These are phyloP conservation scores for Thoracochromis brauschi DNA, from an alignment of 2,113 vertebrate genomes.

Conservation along the genomic window DNA sequence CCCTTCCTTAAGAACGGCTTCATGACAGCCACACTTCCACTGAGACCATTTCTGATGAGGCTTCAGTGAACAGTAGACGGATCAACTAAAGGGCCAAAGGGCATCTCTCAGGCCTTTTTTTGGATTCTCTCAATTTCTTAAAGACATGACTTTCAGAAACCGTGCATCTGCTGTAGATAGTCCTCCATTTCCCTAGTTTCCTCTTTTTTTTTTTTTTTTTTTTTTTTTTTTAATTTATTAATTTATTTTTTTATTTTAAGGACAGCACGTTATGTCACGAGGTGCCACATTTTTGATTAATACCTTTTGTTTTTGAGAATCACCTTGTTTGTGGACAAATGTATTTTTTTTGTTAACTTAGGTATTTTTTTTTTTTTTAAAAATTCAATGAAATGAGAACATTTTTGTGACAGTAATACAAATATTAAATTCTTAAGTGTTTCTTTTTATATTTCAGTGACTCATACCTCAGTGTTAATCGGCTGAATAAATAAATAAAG, in stretches of 20 bases:
- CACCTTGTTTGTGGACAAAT: neutral
- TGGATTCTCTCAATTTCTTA: neutral
- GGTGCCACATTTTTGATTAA: neutral
- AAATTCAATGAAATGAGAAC: neutral
- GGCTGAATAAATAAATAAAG: neutral
- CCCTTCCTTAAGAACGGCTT: neutral
- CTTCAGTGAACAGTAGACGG: neutral
- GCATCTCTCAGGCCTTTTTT: neutral
- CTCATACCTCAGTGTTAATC: neutral
- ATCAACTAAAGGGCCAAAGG: neutral
- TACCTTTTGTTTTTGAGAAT: neutral
- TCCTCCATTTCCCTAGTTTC: neutral
- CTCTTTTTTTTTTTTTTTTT: neutral
- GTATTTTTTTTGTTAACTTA: neutral
- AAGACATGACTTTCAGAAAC: neutral
- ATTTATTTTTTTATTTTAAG: neutral
- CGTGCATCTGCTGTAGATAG: neutral
- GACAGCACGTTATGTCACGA: fast-evolving
- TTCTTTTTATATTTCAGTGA: neutral
- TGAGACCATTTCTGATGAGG: neutral
- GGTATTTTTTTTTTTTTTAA: neutral
- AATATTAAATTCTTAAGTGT: neutral
- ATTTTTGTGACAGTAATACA: neutral
- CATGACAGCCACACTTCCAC: neutral
- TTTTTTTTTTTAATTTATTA: neutral